A percentile compares a stretch with the other conserved stretches of the same genome.
These are phyloP conservation scores for Spondyliosoma cantharus DNA, from an alignment of 2,797 vertebrate species.

Conservation along the genomic window DNA sequence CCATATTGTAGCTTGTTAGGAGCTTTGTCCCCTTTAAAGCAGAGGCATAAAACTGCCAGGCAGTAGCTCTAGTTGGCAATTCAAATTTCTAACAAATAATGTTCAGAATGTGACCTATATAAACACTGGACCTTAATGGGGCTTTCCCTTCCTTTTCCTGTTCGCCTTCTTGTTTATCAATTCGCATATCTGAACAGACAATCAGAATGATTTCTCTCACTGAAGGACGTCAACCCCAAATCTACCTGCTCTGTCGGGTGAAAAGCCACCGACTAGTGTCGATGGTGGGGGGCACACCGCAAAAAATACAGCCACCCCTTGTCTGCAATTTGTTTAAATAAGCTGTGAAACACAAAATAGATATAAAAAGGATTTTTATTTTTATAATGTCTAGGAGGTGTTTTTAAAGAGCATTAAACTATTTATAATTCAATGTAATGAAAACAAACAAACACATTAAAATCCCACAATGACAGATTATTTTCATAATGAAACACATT, in stretches of 20 bases:
- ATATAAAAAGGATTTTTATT: neutral
- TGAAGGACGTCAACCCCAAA: too few species aligned
- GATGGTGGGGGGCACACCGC: too few species aligned
- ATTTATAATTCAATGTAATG: neutral
- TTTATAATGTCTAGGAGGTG: neutral
- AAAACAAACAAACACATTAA: neutral
- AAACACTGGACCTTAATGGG: neutral
- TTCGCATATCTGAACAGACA: too few species aligned
- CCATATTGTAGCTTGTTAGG: too few species aligned
- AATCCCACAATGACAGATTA: neutral
- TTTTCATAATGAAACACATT: constrained; percentile 8
- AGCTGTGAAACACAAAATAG: neutral
- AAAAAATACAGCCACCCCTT: too few species aligned
- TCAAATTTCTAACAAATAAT: neutral
- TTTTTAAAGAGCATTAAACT: neutral
- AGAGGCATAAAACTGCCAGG: too few species aligned
- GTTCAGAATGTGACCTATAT: neutral
- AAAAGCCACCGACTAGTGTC: too few species aligned
- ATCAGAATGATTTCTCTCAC: too few species aligned
- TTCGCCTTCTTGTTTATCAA: too few species aligned
- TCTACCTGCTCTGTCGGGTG: too few species aligned
- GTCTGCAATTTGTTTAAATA: neutral
- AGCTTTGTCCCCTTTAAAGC: too few species aligned
- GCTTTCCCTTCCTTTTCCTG: too few species aligned
- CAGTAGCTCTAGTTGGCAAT: neutral